Evolutionary conservation across 2,113 vertebrate species (phyloP), one percentile per base, ranked within the genome.

Genomic region (Pelecanoides urinatrix): DNA sequence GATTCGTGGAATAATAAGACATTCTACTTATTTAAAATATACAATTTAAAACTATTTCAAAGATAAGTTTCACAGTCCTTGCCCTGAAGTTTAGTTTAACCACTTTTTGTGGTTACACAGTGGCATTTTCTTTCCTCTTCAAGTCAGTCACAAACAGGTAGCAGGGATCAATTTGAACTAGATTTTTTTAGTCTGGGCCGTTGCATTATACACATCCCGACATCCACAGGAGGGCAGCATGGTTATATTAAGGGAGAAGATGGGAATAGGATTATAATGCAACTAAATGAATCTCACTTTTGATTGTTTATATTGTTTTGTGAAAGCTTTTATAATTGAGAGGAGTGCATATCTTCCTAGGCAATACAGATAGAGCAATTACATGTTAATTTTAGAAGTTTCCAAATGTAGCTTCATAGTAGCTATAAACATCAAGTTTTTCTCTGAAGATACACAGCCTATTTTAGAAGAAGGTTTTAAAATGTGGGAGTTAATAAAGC

Each of bases 181-280:
- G 38, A 30, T 49, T 38, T 71, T 63, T 26, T 8, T 21, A 21
- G 29, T 18, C 50, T 42, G 74, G 6, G 7, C 67, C 5, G 1
- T 22, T 71, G 59, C 38, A 18, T 93, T 93, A 34, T 50, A 32
- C 72, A 65, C 74, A 94, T 70, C 32, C 90, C 89, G 94, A 83
- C 36, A 86, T 96, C 98, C 98, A 98, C 98, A 87, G 95, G 98
- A 96, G 98, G 98, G 98, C 98, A 98, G 98, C 96, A 84, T 98
- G 73, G 97, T 97, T 96, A 97, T 97, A 96, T 95, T 77, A 95
- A 96, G 92, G 94, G 78, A 93, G 82, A 87, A 61, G 10, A 87
- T 29, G 10, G 26, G 47, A 62, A 18, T 45, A 12, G 32, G 25
- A 13, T 84, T 44, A 53, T 59, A 81, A 49, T 11, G 38, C 66